Evolutionary conservation across 2,113 vertebrate species (phyloP).

Genomic region (Tachycineta bicolor): DNA sequence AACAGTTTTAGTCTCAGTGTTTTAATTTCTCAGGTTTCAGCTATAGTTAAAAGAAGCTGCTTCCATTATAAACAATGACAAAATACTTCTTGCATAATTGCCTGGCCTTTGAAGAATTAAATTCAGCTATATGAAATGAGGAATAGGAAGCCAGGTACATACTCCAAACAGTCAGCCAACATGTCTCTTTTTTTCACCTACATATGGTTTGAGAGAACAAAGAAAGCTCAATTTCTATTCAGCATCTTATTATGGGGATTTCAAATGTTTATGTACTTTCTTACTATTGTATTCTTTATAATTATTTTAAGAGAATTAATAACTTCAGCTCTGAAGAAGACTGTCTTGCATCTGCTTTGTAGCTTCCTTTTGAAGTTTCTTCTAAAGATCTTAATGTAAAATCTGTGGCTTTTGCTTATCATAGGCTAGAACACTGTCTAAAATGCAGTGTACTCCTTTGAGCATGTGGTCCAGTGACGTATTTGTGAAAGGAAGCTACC

Average conservation of each 20-base stretch:
- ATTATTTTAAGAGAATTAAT: not conserved
- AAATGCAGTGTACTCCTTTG: not conserved
- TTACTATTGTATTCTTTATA: not conserved
- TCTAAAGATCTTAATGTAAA: not conserved
- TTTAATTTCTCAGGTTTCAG: not conserved
- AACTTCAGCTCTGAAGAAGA: not conserved
- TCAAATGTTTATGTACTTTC: not conserved
- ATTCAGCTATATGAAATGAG: not conserved
- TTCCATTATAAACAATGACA: not conserved
- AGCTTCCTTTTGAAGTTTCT: not conserved
- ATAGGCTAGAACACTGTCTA: not conserved
- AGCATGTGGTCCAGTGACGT: not conserved
- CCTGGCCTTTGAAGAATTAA: not conserved
- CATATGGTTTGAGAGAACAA: not conserved
- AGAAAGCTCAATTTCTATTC: not conserved
- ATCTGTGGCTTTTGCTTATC: not conserved
- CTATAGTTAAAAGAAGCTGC: not conserved
- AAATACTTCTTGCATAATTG: not conserved
- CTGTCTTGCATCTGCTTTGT: not conserved
- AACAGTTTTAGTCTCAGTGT: not conserved
- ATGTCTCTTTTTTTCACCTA: not conserved
- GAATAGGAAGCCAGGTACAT: not conserved
- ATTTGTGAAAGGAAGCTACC: conserved; percentile 37
- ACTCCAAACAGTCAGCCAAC: not conserved
- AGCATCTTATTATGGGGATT: not conserved